These are phyloP conservation scores for Octodonta nipae DNA, from an alignment of 2,888 invertebrate species.

Conservation along the genomic window DNA sequence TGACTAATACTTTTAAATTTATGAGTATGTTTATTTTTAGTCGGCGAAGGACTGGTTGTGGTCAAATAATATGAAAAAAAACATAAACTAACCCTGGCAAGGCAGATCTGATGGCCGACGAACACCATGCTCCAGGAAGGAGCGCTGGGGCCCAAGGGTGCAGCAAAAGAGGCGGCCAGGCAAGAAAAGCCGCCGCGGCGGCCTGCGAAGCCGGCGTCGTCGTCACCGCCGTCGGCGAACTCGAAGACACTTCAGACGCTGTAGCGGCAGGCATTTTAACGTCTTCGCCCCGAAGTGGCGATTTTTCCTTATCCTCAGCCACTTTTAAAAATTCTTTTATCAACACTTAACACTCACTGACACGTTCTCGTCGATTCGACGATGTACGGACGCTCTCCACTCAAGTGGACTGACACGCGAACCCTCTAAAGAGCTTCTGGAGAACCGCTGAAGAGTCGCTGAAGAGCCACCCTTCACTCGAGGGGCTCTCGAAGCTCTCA, in stretches of 20 bases:
- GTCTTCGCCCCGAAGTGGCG: slow-evolving; percentile 6
- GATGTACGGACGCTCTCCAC: slow-evolving; percentile 7
- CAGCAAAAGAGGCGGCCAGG: slow-evolving; percentile 62
- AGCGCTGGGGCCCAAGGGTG: slow-evolving; percentile 65
- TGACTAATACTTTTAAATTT: too few species aligned
- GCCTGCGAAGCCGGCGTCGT: slow-evolving; percentile 21
- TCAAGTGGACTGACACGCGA: slow-evolving; percentile 35
- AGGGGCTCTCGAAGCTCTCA: slow-evolving; percentile 32
- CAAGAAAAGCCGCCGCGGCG: slow-evolving; percentile 45
- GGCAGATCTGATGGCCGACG: slow-evolving; percentile 52
- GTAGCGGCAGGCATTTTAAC: slow-evolving; percentile 19
- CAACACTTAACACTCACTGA: slow-evolving; percentile 10
- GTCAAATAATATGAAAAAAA: slow-evolving; percentile 2
- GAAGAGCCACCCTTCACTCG: slow-evolving; percentile 35
- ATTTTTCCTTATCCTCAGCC: slow-evolving; percentile 32
- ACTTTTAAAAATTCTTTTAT: too few species aligned
- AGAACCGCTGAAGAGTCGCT: slow-evolving; percentile 35
- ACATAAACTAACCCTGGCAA: slow-evolving; percentile 54
- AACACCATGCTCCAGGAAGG: slow-evolving; percentile 53
- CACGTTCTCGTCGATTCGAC: neutral
- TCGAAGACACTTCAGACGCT: slow-evolving; percentile 12
- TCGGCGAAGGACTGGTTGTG: too few species aligned
- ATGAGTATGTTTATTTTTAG: too few species aligned
- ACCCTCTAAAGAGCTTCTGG: slow-evolving; percentile 33
- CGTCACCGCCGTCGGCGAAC: slow-evolving; percentile 8